phyloP scores from a whole-genome alignment of 64 coral and sea anemone species.

The Hydrozoanthus tunicans region DNA sequence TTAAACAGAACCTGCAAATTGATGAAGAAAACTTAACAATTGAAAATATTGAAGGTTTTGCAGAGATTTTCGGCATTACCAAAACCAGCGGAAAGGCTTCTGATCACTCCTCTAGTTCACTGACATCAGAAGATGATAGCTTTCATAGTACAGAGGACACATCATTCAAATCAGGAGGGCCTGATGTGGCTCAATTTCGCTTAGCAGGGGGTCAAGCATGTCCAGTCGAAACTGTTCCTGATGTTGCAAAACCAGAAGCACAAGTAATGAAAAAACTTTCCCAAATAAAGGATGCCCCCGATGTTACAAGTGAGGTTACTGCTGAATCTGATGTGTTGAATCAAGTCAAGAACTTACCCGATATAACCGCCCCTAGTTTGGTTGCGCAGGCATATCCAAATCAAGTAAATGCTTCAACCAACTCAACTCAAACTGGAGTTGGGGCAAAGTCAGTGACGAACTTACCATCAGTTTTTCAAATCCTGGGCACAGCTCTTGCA shows the following conservation, averaged over 20 bases:
- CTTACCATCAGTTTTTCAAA: slow-evolving; percentile 4
- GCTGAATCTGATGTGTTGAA: neutral
- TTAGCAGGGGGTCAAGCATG: neutral
- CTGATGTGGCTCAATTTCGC: neutral
- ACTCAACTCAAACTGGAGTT: neutral
- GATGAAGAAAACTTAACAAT: slow-evolving; percentile 49
- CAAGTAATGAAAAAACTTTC: neutral
- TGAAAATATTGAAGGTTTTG: slow-evolving; percentile 40
- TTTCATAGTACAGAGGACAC: neutral
- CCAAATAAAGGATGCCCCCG: neutral
- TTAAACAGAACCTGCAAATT: neutral
- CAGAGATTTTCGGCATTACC: slow-evolving; percentile 9
- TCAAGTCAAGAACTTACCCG: neutral
- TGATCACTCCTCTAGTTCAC: slow-evolving; percentile 32
- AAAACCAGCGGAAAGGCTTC: neutral
- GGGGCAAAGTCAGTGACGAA: neutral
- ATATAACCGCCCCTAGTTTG: neutral
- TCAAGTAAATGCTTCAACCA: too few relatives aligned
- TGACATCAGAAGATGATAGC: slow-evolving; percentile 22
- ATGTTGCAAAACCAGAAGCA: slow-evolving; percentile 30
- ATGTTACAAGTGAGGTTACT: slow-evolving; percentile 24
- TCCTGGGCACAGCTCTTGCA: slow-evolving; percentile 12
- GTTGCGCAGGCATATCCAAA: neutral
- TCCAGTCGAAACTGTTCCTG: slow-evolving; percentile 1
- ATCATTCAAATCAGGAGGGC: neutral